These are phyloP conservation scores for Tachypleus tridentatus DNA, from an alignment of 1,140 invertebrate species.

Conservation along the genomic window DNA sequence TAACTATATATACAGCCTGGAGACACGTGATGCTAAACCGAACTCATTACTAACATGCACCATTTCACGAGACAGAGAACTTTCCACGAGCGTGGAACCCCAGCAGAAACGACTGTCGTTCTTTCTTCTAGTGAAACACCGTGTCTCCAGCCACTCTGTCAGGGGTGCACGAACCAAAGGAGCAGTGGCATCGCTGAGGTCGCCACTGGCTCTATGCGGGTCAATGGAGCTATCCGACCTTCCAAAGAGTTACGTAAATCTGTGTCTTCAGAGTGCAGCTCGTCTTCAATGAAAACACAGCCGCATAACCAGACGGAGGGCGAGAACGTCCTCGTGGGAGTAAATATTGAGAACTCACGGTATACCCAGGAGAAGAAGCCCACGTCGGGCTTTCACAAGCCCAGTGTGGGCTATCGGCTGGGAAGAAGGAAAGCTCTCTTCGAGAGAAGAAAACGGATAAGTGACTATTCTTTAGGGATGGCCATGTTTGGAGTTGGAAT, in stretches of 20 bases:
- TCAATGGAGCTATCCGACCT: slow-evolving; percentile 90
- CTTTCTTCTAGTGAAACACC: slow-evolving; percentile 3
- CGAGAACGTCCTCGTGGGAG: slow-evolving; percentile 63
- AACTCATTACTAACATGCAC: too few species aligned
- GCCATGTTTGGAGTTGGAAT: slow-evolving; percentile 97
- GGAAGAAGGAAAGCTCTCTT: slow-evolving; percentile 92
- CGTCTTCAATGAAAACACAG: slow-evolving; percentile 11
- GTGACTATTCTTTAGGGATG: slow-evolving; percentile 95
- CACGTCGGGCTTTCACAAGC: slow-evolving; percentile 65
- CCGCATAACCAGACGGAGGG: slow-evolving; percentile 48
- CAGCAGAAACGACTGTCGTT: not conserved
- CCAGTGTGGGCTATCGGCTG: slow-evolving; percentile 91
- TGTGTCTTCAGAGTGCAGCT: slow-evolving; percentile 7
- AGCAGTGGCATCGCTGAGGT: slow-evolving; percentile 82
- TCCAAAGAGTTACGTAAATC: slow-evolving; percentile 33
- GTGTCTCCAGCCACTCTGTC: slow-evolving; percentile 20
- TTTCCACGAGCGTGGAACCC: too few species aligned
- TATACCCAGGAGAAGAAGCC: slow-evolving; percentile 55
- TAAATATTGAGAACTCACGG: slow-evolving; percentile 71
- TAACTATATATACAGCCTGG: too few species aligned
- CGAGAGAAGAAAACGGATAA: slow-evolving; percentile 94
- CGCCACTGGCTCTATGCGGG: slow-evolving; percentile 86
- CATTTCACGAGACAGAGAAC: too few species aligned
- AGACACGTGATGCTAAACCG: too few species aligned
- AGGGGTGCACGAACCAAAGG: slow-evolving; percentile 17